Conservation (phyloP, 2,113 vertebrate species). For the Chauna torquata region DNA sequence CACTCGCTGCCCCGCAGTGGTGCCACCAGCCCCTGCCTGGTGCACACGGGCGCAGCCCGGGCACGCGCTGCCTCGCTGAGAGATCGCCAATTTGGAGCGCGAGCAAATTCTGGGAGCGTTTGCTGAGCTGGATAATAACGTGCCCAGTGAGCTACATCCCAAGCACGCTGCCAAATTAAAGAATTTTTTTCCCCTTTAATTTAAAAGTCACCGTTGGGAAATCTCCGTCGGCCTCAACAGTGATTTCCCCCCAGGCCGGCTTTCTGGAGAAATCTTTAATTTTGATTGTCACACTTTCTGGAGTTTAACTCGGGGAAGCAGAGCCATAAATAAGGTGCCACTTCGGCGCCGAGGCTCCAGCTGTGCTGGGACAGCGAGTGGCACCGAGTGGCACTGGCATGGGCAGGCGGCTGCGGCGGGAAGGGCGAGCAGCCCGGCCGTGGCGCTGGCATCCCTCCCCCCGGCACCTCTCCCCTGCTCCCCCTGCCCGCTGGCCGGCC, state of each 20-base stretch:
- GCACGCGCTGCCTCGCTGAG: background rate
- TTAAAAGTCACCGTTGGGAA: slow-evolving; percentile 69
- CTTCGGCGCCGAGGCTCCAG: background rate
- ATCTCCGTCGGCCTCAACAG: slow-evolving; percentile 29
- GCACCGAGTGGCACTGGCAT: rapidly evolving
- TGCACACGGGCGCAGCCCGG: background rate
- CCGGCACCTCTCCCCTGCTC: background rate
- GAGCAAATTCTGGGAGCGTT: slow-evolving; percentile 1
- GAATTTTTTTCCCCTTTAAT: slow-evolving; percentile 69
- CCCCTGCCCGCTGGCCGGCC: background rate
- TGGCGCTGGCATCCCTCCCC: rapidly evolving
- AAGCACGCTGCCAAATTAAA: slow-evolving; percentile 49
- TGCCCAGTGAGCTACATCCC: slow-evolving; percentile 66
- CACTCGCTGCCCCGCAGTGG: rapidly evolving
- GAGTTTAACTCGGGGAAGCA: slow-evolving; percentile 46
- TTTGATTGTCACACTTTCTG: slow-evolving; percentile 69
- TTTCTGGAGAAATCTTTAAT: slow-evolving; percentile 66
- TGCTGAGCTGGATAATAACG: slow-evolving; percentile 60
- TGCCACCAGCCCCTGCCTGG: rapidly evolving
- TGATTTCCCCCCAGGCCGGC: slow-evolving; percentile 64
- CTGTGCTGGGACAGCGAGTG: background rate
- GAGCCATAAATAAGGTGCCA: slow-evolving; percentile 31
- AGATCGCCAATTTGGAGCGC: background rate
- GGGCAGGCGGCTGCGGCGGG: background rate
- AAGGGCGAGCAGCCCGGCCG: background rate